Evolutionary conservation across 2,888 invertebrate species (phyloP).

Genomic region (Laspeyria flexula): DNA sequence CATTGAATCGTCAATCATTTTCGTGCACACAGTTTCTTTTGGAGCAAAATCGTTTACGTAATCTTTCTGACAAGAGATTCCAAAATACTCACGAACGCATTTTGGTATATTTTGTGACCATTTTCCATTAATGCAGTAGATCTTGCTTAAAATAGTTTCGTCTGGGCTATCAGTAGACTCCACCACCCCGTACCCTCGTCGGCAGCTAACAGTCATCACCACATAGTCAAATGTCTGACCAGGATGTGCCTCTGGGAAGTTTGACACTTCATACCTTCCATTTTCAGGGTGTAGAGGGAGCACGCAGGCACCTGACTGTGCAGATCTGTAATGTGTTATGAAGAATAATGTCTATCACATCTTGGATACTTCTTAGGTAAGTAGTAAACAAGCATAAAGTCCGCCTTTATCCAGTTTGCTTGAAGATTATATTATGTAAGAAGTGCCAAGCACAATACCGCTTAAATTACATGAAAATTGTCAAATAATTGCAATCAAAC

Average conservation of each 20-base stretch:
- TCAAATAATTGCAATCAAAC: too few relatives aligned
- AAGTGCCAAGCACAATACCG: too few relatives aligned
- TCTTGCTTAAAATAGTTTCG: conserved; percentile 8
- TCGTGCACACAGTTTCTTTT: too few relatives aligned
- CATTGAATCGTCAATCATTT: too few relatives aligned
- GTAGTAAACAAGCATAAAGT: too few relatives aligned
- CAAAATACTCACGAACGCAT: not conserved
- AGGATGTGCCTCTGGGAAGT: conserved; percentile 49
- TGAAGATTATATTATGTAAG: too few relatives aligned
- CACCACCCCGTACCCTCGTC: conserved; percentile 53
- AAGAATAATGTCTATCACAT: not conserved
- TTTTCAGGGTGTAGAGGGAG: conserved; percentile 61
- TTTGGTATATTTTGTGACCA: not conserved
- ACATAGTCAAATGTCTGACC: conserved; percentile 50
- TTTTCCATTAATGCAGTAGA: not conserved
- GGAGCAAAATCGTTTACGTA: too few relatives aligned
- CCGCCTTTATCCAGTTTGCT: too few relatives aligned
- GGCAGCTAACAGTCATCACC: conserved; percentile 59
- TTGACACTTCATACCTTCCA: conserved; percentile 54
- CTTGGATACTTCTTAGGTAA: not conserved
- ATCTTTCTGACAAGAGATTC: too few relatives aligned
- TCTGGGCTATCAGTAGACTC: not conserved
- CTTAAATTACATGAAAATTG: too few relatives aligned
- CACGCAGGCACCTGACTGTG: conserved; percentile 38
- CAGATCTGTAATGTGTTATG: not conserved